A percentile compares a stretch with the other conserved stretches of the same genome.
Conservation (phyloP, 23 tunicate genomes). For the Styela clava region DNA sequence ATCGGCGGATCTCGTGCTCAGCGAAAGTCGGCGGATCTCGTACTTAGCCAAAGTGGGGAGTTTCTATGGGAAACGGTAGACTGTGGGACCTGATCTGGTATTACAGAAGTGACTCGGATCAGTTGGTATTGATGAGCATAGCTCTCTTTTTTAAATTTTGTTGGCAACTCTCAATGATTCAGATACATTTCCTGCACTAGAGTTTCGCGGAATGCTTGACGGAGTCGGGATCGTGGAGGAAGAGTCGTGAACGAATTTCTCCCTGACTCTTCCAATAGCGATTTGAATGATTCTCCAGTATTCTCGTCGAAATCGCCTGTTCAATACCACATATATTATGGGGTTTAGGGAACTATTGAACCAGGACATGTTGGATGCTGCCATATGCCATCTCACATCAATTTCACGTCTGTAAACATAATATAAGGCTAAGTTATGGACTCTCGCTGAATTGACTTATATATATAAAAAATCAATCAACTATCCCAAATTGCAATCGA, state of each 20-base stretch:
- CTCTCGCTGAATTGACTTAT: too few species aligned
- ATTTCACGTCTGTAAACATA: conserved; percentile 17
- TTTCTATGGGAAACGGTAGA: too few species aligned
- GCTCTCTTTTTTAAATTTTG: background rate
- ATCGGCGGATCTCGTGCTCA: too few species aligned
- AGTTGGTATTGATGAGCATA: too few species aligned
- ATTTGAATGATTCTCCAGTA: conserved; percentile 53
- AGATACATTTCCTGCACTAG: background rate
- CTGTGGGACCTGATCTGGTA: too few species aligned
- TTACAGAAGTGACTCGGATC: too few species aligned
- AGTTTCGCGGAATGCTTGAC: background rate
- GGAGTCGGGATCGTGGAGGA: conserved; percentile 14
- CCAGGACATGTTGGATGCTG: conserved; percentile 87
- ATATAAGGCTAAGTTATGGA: background rate
- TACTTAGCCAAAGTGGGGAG: too few species aligned
- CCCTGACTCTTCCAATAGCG: conserved; percentile 47
- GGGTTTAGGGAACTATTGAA: conserved; percentile 93
- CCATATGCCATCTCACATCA: conserved; percentile 78
- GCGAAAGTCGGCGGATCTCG: too few species aligned
- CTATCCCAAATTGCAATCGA: background rate
- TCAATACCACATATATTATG: conserved; percentile 79
- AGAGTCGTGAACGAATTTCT: conserved; percentile 38
- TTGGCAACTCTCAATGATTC: background rate
- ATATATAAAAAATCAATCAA: background rate
- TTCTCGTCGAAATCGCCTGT: conserved; percentile 78